phyloP scores from a whole-genome alignment of 2,888 invertebrate genomes.

The Asteroscopus sphinx region DNA sequence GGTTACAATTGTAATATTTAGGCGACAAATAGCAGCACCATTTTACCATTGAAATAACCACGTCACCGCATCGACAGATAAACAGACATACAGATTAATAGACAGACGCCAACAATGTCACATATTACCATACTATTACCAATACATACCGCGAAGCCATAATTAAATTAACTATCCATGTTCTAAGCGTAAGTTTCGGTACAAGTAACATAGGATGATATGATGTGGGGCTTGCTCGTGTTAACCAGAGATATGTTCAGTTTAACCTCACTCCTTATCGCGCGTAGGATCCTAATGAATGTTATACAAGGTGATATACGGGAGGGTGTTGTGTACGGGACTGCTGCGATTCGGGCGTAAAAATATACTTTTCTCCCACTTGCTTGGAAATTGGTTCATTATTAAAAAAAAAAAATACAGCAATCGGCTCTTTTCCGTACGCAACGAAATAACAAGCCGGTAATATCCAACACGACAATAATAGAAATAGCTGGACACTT shows the following conservation, averaged over 20 bases:
- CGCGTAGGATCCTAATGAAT: slow-evolving; percentile 33
- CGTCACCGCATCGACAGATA: no score
- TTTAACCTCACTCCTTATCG: slow-evolving; percentile 34
- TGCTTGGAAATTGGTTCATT: no score
- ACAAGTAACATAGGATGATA: slow-evolving; percentile 8
- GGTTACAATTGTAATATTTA: no score
- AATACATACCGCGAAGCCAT: slow-evolving; percentile 1
- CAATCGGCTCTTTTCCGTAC: no score
- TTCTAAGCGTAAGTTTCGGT: slow-evolving; percentile 6
- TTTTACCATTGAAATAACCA: no score
- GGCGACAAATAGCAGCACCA: no score
- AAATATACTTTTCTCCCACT: no score
- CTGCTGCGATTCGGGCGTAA: neutral
- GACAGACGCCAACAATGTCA: neutral
- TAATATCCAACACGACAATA: no score
- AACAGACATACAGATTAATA: neutral
- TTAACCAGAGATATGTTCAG: slow-evolving; percentile 36
- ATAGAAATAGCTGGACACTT: no score
- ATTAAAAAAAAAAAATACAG: no score
- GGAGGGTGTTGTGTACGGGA: neutral
- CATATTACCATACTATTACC: neutral
- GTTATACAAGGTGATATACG: slow-evolving; percentile 9
- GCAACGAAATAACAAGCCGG: no score
- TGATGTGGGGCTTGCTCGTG: slow-evolving; percentile 26
- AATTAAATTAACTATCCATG: slow-evolving; percentile 25